Evolutionary conservation across 2,797 vertebrate genomes (phyloP).

Genomic region (Limosa lapponica): DNA sequence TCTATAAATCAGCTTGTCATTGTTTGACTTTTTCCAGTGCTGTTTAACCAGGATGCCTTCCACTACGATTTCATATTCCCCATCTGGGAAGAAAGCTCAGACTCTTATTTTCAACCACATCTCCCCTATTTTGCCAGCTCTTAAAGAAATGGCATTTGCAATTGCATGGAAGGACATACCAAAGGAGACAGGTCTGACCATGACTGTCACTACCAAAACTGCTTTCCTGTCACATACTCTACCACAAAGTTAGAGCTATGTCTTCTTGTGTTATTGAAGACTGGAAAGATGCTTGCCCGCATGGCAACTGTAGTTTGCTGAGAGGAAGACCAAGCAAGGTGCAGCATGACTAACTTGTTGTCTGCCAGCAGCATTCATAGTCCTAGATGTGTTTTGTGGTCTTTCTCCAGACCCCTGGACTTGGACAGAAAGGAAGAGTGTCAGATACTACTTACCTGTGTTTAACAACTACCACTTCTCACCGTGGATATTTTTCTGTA

Average conservation of each 20-base stretch:
- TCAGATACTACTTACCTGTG: not conserved
- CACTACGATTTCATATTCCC: not conserved
- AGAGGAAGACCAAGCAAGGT: not conserved
- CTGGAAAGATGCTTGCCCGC: not conserved
- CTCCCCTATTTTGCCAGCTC: not conserved
- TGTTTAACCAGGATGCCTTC: not conserved
- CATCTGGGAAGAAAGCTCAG: not conserved
- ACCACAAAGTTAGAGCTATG: not conserved
- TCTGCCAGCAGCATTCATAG: not conserved
- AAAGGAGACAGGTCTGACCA: not conserved
- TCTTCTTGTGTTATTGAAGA: not conserved
- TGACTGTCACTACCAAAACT: not conserved
- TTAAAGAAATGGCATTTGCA: not conserved
- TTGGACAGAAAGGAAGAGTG: not conserved
- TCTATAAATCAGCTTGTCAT: not conserved
- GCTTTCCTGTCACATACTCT: not conserved
- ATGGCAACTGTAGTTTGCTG: not conserved
- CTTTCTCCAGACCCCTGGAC: not conserved
- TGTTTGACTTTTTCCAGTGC: not conserved
- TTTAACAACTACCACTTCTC: not conserved
- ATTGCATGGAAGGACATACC: not conserved
- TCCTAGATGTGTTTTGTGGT: accelerated
- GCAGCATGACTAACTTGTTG: not conserved
- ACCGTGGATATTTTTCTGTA: not conserved
- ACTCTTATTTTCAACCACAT: not conserved